phyloP scores from a whole-genome alignment of 2,797 vertebrate species.

The Centroberyx gerrardi region DNA sequence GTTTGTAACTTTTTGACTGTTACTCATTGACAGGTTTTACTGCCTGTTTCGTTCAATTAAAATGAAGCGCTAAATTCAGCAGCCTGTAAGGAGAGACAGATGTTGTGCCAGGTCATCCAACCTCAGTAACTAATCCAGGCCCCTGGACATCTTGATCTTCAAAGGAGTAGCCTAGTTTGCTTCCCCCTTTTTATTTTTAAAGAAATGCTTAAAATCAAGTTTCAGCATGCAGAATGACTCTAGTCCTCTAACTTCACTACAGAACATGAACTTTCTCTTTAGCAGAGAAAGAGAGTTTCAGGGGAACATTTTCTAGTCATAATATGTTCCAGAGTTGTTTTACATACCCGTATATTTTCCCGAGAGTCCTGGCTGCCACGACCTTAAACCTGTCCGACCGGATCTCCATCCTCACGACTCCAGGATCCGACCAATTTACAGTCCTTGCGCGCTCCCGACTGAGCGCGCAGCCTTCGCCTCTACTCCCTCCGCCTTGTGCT shows the following conservation, averaged over 20 bases:
- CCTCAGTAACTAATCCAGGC: conserved; percentile 33
- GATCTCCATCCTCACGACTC: conserved; percentile 86
- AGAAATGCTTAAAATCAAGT: neutral
- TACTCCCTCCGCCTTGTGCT: conserved; percentile 49
- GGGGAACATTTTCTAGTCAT: neutral
- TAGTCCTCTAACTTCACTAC: no score
- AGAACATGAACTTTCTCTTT: neutral
- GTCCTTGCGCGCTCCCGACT: conserved; percentile 72
- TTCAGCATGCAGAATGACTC: neutral
- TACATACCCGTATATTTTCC: conserved; percentile 87
- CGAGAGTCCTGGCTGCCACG: conserved; percentile 84
- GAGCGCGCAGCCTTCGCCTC: conserved; percentile 69
- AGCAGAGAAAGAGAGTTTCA: neutral
- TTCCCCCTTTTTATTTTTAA: neutral
- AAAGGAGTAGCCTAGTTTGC: neutral
- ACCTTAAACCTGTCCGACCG: conserved; percentile 87
- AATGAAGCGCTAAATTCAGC: neutral
- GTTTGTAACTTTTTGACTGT: neutral
- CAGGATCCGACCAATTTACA: conserved; percentile 72
- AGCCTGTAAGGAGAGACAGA: conserved; percentile 45
- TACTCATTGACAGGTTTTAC: neutral
- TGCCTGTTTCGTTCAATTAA: neutral
- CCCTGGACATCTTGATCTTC: conserved; percentile 42
- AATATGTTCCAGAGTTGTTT: conserved; percentile 2
- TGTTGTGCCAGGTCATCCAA: conserved; percentile 59